Base-by-base conservation (phyloP, 2,113 vertebrate species). In the Elaphurus davidianus region DNA sequence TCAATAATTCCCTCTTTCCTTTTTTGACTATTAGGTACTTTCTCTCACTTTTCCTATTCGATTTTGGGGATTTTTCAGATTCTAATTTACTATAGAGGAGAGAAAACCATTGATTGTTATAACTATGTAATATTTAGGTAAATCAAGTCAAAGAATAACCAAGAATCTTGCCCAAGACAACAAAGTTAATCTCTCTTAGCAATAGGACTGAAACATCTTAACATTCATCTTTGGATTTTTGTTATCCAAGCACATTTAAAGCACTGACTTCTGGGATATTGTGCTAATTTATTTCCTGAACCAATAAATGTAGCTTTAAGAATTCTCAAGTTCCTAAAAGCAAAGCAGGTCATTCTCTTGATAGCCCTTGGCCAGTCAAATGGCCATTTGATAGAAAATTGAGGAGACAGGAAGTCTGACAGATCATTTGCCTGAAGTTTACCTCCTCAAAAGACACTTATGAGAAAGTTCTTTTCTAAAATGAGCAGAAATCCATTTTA, bases 11-110 rank as follows among this genome's bases (percentile, higher is more conserved):
- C 88, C 54, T 67, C 62, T 82, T 94, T 95, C 81, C 59, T 85
- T 92, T 97, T 95, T 86, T 92, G 89, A 95, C 91, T 96, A 7
- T 11, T 97, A 93, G 95, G 95, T 94, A 86, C 81, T 97, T 97
- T 95, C 91, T 97, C 85, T 97, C 40, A 92, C 90, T 94, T 97
- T 97, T 96, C 55, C n/a, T 98, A 88, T 85, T 82, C 64, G 6
- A 19, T 92, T 96, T 81, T 76, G 59, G 97, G 97, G 83, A 91
- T 96, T 95, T 96, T 94, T 87, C 57, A 90, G 52, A 87, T 87
- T 96, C 84, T 85, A 90, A 76, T 81, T 87, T 95, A 45, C 57
- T 94, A 55, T 23, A 19, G 21, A 21, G 55, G 43, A 59, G 59
- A 94, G 67, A 94, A 45, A 90, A 47, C 23, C 43, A 74, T 76